A percentile compares a stretch with the other conserved stretches of the same genome.
These are phyloP conservation scores for Anthopleura xanthogrammica DNA, from an alignment of 92 coral and sea anemone genomes.

Conservation along the genomic window DNA sequence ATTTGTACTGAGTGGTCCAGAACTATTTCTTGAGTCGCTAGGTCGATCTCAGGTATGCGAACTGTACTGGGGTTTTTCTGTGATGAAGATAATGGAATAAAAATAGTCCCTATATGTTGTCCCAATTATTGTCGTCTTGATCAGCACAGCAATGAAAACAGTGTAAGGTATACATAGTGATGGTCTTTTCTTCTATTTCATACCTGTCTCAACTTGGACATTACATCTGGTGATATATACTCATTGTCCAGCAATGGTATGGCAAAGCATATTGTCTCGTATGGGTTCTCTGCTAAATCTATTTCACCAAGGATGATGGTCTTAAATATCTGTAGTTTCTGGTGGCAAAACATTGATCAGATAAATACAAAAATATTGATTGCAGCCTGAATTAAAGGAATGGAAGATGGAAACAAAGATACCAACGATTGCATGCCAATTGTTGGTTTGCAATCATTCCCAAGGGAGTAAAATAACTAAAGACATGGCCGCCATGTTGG, in stretches of 20 bases:
- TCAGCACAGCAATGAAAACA: too few relatives aligned
- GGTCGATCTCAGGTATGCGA: constrained; percentile 86
- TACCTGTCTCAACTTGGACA: constrained; percentile 97
- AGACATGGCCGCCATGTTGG: too few relatives aligned
- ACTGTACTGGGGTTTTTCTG: constrained; percentile 94
- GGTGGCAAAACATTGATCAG: not conserved
- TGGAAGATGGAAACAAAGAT: too few relatives aligned
- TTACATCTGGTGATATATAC: constrained; percentile 92
- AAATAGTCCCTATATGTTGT: too few relatives aligned
- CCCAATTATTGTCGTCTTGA: too few relatives aligned
- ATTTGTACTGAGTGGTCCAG: constrained; percentile 73
- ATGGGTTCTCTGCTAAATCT: constrained; percentile 90
- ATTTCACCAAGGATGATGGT: constrained; percentile 88
- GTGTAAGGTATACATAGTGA: too few relatives aligned
- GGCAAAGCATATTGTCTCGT: constrained; percentile 80
- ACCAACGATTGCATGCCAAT: too few relatives aligned
- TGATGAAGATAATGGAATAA: not conserved
- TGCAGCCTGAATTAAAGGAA: too few relatives aligned
- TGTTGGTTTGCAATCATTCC: too few relatives aligned
- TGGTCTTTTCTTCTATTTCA: too few relatives aligned
- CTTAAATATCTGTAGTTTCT: constrained; percentile 88
- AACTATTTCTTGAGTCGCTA: constrained; percentile 63
- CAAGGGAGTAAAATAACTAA: too few relatives aligned
- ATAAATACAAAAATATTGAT: not conserved
- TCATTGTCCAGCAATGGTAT: constrained; percentile 70